A percentile compares a stretch with the other conserved stretches of the same genome.
Conservation (phyloP, 1,140 invertebrate genomes). For the Lucilia cuprina region DNA sequence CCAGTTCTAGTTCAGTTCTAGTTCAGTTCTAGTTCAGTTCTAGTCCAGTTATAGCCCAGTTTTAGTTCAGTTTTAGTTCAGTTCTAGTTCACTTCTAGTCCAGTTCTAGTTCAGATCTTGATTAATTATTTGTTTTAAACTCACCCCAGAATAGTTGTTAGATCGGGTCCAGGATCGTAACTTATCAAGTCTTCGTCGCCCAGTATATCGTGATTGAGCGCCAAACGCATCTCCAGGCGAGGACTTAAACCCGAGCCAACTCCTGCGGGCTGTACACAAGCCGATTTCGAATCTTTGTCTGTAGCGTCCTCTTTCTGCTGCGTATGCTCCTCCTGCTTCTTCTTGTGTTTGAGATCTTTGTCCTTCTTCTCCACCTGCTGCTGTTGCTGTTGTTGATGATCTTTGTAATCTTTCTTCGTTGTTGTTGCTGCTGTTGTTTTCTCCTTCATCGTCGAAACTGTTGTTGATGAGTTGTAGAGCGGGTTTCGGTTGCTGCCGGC, state of each 20-base stretch:
- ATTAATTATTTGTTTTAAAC: not conserved
- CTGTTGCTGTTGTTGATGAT: constrained; percentile 61
- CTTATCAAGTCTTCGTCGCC: constrained; percentile 63
- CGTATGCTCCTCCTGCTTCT: not conserved
- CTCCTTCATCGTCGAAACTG: constrained; percentile 58
- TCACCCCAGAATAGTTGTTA: constrained; percentile 63
- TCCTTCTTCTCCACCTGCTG: constrained; percentile 43
- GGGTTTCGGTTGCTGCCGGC: constrained; percentile 13
- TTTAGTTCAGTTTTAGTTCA: too few relatives aligned
- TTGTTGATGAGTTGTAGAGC: constrained; percentile 59
- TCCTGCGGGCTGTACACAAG: constrained; percentile 61
- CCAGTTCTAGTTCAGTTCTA: too few relatives aligned
- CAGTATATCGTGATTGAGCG: constrained; percentile 64
- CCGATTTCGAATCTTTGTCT: constrained; percentile 65
- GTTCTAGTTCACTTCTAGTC: too few relatives aligned
- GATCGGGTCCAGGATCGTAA: constrained; percentile 63
- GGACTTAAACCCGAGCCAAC: constrained; percentile 65
- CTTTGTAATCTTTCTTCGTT: constrained; percentile 60
- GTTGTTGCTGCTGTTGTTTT: constrained; percentile 53
- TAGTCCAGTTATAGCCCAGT: too few relatives aligned
- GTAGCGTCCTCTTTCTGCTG: constrained; percentile 37
- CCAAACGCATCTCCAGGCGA: constrained; percentile 69
- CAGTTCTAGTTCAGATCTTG: too few relatives aligned
- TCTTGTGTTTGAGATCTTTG: not conserved
- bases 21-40: too few relatives aligned